Evolutionary conservation across 2,888 invertebrate species (phyloP).

Genomic region (Hermodice carunculata): DNA sequence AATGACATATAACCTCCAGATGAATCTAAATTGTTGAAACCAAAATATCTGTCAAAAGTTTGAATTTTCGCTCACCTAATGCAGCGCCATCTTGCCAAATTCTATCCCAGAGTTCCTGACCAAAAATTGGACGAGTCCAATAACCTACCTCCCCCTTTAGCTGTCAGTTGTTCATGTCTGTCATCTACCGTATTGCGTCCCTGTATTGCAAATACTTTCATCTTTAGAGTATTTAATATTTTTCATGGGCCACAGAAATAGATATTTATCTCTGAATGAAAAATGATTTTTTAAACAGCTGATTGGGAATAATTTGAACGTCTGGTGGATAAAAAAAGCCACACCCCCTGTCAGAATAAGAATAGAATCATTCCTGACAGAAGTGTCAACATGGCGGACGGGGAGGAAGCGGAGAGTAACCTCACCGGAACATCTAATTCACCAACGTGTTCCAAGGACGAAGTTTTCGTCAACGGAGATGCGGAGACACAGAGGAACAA

Average conservation of each 20-base stretch:
- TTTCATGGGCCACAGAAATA: too few relatives aligned
- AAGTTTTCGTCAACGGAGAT: conserved; percentile 39
- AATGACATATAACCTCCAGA: neutral
- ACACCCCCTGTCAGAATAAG: too few relatives aligned
- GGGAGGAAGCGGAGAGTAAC: conserved; percentile 5
- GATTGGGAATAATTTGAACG: too few relatives aligned
- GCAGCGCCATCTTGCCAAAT: conserved; percentile 1
- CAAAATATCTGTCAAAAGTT: neutral
- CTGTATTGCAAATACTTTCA: too few relatives aligned
- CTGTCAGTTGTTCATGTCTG: too few relatives aligned
- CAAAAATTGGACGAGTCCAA: conserved; percentile 15
- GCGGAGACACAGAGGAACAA: conserved; percentile 15
- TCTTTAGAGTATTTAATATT: too few relatives aligned
- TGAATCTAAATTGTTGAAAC: neutral
- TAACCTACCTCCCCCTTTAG: conserved; percentile 5
- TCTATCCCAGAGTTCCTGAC: conserved; percentile 9
- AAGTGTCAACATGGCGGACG: conserved; percentile 35
- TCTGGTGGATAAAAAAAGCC: too few relatives aligned
- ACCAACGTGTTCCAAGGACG: conserved; percentile 24
- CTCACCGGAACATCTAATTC: conserved; percentile 3
- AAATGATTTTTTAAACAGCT: too few relatives aligned
- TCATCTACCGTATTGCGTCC: too few relatives aligned
- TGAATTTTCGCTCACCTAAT: conserved; percentile 9
- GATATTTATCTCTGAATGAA: too few relatives aligned
- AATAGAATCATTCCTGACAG: too few relatives aligned